phyloP scores from a whole-genome alignment of 1,140 invertebrate species.

The Ruditapes philippinarum region DNA sequence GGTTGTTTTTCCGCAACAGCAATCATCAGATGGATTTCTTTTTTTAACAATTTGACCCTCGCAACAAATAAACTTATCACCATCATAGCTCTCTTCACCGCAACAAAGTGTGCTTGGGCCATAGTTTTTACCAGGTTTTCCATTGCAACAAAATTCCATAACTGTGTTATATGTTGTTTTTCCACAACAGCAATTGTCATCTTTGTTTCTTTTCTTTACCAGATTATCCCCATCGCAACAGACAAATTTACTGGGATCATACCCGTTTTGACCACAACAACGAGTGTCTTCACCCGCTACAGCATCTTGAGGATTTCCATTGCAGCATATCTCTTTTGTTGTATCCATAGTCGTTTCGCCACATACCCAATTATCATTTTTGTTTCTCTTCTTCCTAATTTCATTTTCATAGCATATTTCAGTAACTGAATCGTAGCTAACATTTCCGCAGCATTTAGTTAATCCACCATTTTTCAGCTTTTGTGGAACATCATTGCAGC shows the following conservation, averaged over 20 bases:
- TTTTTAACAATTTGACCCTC: conserved; percentile 46
- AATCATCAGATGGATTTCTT: conserved; percentile 48
- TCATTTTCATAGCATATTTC: conserved; percentile 57
- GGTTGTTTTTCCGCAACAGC: conserved; percentile 64
- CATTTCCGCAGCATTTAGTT: conserved; percentile 52
- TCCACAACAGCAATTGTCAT: conserved; percentile 63
- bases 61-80: conserved; percentile 50
- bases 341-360: conserved; percentile 59
- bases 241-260: conserved; percentile 41
- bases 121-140: conserved; percentile 19
- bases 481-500: conserved; percentile 61
- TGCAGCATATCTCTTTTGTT: conserved; percentile 52
- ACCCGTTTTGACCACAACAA: conserved; percentile 49
- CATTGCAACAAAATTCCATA: conserved; percentile 56
- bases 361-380: conserved; percentile 55
- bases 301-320: conserved; percentile 32
- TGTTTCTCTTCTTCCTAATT: conserved; percentile 52
- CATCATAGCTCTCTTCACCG: conserved; percentile 50
- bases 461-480: conserved; percentile 47
- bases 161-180: conserved; percentile 56
- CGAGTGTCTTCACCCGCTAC: conserved; percentile 48
- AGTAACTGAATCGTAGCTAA: conserved; percentile 47
- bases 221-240: conserved; percentile 53
- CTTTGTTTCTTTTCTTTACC: conserved; percentile 35
- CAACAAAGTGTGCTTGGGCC: conserved; percentile 54